Evolutionary conservation across 2,888 invertebrate species (phyloP), one percentile per base, ranked within the genome.

Genomic region (Pomacea canaliculata): DNA sequence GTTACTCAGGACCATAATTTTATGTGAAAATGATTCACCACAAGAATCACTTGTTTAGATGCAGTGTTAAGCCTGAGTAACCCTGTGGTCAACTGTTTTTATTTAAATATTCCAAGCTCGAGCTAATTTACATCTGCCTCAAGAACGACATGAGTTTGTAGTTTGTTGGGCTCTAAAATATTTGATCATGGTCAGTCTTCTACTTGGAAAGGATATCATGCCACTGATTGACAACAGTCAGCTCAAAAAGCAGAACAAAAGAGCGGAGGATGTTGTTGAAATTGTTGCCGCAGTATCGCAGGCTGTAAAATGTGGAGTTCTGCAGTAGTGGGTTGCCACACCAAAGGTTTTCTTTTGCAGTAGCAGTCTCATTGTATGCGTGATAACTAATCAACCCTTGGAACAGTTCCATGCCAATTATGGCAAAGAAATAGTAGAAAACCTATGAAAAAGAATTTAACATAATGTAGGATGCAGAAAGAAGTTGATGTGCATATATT

Each of bases 191-290:
- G 37, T 37, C 37, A 69, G 7, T 16, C 16, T n/a, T 27, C 9
- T 46, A 23, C n/a, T 9, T 5, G 48, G 49, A 85, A 90, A 91
- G 90, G 89, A 90, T 91, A 90, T 87, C 91, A 87, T 92, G 92
- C 92, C 92, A 92, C 82, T 92, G 92, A 83, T 92, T 92, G 75
- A 92, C 92, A n/a, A 92, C 91, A 71, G 90, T 92, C 59, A 92
- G 86, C 80, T 92, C 92, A 85, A 91, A 91, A 76, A 92, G 86
- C 7, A 92, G 82, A 5, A 92, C 91, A 77, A 92, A 85, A 9
- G 92, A 85, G 68, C 87, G 88, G 37, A 90, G 72, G 77, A 92
- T 86, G 80, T 91, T 87, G 80, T 92, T 92, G 83, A 92, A 92
- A 85, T 92, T 92, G 85, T 92, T 91, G 81, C 87, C 90, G 84